Evolutionary conservation across 2,113 vertebrate genomes (phyloP), one percentile per base, ranked within the genome.

Genomic region (Sylvia atricapilla): DNA sequence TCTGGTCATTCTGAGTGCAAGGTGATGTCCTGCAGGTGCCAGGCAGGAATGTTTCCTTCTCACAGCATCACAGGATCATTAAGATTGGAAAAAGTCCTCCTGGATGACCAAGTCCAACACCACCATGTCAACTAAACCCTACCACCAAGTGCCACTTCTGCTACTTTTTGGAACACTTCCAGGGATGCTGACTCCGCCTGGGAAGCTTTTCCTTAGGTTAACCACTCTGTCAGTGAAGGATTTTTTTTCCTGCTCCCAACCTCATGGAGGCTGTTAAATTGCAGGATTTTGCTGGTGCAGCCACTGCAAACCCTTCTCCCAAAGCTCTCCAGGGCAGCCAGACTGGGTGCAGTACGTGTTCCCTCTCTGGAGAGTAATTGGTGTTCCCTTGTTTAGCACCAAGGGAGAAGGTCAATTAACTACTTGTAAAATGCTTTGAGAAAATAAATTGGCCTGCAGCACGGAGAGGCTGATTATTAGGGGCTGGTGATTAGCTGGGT

Each of bases 241-340:
- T 5, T 20, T 11, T 11, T 11, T 56, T 37, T 49, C 35, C 25
- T 70, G 41, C 15, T 63, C 27, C 72, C 56, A 56, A 17, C 31
- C 49, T 37, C 13, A 20, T 33, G 33, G 12, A 49, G 30, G 41
- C 41, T 41, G 37, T 17, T 35, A 4, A 83, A 43, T 20, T 19
- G 20, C 49, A 55, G 22, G 18, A 33, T 27, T 69, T 55, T 23
- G 5, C 63, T 68, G 50, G 10, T 63, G 67, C 59, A 76, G 17
- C 76, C 70, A 3, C n/a, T 73, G 55, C 78, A 81, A 46, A 67
- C 37, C n/a, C 60, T 75, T 56, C 35, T 68, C 49, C 68, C 68
- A 47, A 60, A 33, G 19, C 35, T 46, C 50, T 30, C 41, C 0
- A 0, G 1, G 24, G 4, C 33, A 22, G n/a, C 23, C 1, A 0